Evolutionary conservation across 2,888 invertebrate genomes (phyloP), one percentile per base, ranked within the genome.

Genomic region (Ypsolopha sequella): DNA sequence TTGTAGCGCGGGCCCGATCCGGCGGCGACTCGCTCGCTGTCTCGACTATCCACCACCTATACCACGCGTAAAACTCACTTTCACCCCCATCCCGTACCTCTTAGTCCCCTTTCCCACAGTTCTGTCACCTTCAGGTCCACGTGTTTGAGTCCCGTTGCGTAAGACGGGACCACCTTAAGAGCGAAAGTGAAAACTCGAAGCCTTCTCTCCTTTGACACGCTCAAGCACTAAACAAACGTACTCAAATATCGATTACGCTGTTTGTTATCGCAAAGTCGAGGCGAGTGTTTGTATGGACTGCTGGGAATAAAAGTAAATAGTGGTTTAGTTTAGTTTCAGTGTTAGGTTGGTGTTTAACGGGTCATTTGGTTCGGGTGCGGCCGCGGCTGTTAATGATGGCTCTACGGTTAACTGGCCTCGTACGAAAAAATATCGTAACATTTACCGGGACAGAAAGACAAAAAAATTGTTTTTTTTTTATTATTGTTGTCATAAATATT

Each of bases 171-270:
- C 11, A 11, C 36, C 9, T 8, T 8, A 11, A 13, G 36, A 7
- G 48, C 52, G 53, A 66, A 63, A 59, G 57, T 67, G 65, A 65
- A 58, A 68, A 66, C 64, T 66, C 58, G 60, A 57, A 68, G 72
- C 75, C 73, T 66, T 64, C 64, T 79, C 81, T 81, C 77, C 76
- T 80, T 77, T 77, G 78, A 74, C 76, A 75, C 66, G 70, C 72
- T 47, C 47, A 63, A 74, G 68, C 68, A 76, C 48, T 50, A 74
- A 77, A 80, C 75, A 77, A 77, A 71, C 68, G 65, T 63, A 68
- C 65, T 66, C 62, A 58, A 58, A 67, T 76, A 80, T 80, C 75
- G 80, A 79, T 79, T 70, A 74, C 62, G 63, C 59, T 78, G 78
- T 78, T 78, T 80, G 75, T 74, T 65, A 70, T 73, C 64, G 62